Evolutionary conservation across 2,888 invertebrate species (phyloP), one percentile per base, ranked within the genome.

Genomic region (Vesta saturnalis): DNA sequence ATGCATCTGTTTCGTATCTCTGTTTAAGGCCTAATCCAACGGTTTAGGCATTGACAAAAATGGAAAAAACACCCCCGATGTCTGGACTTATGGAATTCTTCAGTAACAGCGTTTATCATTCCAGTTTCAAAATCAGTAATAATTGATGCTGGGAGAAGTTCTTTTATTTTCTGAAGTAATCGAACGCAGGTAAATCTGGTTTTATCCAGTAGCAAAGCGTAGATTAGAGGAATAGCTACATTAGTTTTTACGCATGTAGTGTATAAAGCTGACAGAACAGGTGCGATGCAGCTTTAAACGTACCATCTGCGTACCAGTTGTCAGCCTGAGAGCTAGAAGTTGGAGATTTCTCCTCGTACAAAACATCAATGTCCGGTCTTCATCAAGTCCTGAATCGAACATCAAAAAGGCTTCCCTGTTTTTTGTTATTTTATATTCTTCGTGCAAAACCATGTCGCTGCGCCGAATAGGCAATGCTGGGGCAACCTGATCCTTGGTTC

Each of bases 241-340:
- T 66, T 64, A 2, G 60, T 39, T 19, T 30, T 23, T 68, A 47
- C 19, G 66, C 72, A 61, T 76, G 74, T 15, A 76, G 67, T 14
- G 70, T 74, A 19, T 72, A 69, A 8, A 75, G 49, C 60, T 74
- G 75, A 19, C 60, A 15, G 52, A 74, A 76, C 12, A 73, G 47
- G 6, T 57, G 14, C 35, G 75, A 74, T 5, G 69, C 68, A n/a
- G 71, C 61, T 56, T 67, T 67, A 8, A 23, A 23, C 23, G 23
- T 23, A n/a, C n/a, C n/a, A n/a, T n/a, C n/a, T n/a, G n/a, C n/a
- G n/a, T n/a, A n/a, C n/a, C n/a, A n/a, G n/a, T 23, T 3, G 23
- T 23, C 23, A 23, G 23, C 23, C 23, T 23, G 23, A n/a, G n/a
- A 23, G 23, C 23, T 23, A 23, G 23, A 23, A 23, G 23, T 23